phyloP scores from a whole-genome alignment of 2,113 vertebrate species.

The Pithys albifrons region DNA sequence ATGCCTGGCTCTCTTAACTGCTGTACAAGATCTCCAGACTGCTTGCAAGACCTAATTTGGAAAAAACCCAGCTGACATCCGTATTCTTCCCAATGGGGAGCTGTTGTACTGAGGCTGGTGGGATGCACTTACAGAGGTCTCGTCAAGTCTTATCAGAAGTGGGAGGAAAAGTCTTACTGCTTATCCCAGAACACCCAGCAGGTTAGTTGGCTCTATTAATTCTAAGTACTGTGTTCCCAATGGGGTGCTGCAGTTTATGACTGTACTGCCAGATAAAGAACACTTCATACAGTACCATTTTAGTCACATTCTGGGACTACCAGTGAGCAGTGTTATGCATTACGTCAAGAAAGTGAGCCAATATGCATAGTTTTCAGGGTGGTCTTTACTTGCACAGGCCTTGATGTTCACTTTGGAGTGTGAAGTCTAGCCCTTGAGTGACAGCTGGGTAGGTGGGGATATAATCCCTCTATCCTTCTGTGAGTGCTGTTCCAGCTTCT shows the following conservation, averaged over 20 bases:
- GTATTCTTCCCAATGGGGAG: constrained; percentile 37
- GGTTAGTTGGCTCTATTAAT: constrained; percentile 29
- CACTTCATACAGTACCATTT: not conserved
- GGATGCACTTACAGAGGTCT: constrained; percentile 17
- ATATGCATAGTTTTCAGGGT: not conserved
- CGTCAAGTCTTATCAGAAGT: constrained; percentile 39
- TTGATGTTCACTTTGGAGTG: not conserved
- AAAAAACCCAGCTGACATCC: constrained; percentile 28
- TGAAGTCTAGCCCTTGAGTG: not conserved
- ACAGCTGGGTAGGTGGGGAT: not conserved
- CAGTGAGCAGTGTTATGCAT: not conserved
- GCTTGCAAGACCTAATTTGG: constrained; percentile 38
- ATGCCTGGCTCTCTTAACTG: not conserved
- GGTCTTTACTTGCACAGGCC: not conserved
- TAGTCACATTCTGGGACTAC: not conserved
- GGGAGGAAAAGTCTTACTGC: not conserved
- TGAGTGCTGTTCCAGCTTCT: not conserved
- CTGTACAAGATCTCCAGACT: constrained; percentile 19
- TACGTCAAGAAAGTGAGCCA: not conserved
- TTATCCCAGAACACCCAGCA: constrained; percentile 31
- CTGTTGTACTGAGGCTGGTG: not conserved
- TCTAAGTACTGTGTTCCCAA: constrained; percentile 3
- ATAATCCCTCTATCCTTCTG: not conserved
- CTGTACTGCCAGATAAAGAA: constrained; percentile 1
- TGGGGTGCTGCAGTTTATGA: not conserved